phyloP scores from a whole-genome alignment of 2,113 vertebrate species.

The Mystacornis crossleyi region DNA sequence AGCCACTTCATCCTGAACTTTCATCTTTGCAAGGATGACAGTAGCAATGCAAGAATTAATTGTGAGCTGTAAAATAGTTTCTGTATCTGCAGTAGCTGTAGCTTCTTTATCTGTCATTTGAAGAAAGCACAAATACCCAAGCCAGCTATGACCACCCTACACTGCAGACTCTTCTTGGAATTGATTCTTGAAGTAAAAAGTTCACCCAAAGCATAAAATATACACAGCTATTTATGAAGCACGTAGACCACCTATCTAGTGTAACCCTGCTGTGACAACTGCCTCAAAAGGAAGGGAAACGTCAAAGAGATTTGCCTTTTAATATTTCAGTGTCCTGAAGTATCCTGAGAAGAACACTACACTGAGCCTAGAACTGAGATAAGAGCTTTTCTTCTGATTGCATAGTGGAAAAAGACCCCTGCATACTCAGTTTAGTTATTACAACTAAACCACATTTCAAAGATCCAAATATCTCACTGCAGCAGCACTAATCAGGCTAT shows the following conservation, averaged over 20 bases:
- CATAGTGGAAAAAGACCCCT: background rate
- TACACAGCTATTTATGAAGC: background rate
- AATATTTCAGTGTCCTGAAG: background rate
- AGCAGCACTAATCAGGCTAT: background rate
- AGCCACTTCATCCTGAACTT: background rate
- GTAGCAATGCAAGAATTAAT: background rate
- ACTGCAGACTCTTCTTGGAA: background rate
- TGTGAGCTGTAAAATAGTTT: background rate
- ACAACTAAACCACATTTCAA: background rate
- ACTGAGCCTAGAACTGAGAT: background rate
- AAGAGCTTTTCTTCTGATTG: background rate
- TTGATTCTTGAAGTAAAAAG: background rate
- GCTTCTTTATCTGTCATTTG: background rate
- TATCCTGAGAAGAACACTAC: background rate
- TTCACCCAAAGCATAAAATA: background rate
- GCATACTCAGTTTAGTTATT: background rate
- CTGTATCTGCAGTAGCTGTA: background rate
- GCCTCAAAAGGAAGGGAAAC: background rate
- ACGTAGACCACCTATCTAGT: background rate
- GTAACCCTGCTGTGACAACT: background rate
- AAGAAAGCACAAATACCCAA: background rate
- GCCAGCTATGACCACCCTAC: rapidly evolving
- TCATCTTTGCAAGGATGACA: background rate
- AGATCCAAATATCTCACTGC: background rate
- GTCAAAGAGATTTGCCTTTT: background rate